Evolutionary conservation across 2,113 vertebrate species (phyloP).

Genomic region (Vidua macroura): DNA sequence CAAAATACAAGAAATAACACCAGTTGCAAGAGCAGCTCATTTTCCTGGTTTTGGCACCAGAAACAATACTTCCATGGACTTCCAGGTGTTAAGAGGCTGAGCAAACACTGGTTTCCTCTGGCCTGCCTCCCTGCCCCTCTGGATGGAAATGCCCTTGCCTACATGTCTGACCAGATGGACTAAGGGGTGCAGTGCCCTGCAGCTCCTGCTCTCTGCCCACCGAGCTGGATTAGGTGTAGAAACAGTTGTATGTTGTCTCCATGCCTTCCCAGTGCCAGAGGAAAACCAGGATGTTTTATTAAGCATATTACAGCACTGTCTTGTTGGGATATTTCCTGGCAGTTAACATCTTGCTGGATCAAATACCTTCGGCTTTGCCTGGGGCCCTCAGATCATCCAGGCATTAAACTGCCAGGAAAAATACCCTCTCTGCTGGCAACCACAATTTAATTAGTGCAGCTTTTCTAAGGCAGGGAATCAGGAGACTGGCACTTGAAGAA

Average conservation of each 20-base stretch:
- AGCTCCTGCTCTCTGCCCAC: not conserved
- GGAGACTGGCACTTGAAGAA: not conserved
- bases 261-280: not conserved
- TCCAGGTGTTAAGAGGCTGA: not conserved
- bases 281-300: slow-evolving; percentile 8
- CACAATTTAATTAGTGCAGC: slow-evolving; percentile 24
- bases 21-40: not conserved
- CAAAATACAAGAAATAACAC: not conserved
- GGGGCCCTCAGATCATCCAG: not conserved
- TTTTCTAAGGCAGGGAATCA: not conserved
- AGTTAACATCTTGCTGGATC: slow-evolving; percentile 32
- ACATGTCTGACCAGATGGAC: accelerated
- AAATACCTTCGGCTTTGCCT: slow-evolving; percentile 19
- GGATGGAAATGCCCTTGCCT: not conserved
- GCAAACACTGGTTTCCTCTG: not conserved
- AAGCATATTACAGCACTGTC: not conserved
- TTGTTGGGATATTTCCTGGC: slow-evolving; percentile 33
- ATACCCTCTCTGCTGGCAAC: not conserved
- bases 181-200: not conserved
- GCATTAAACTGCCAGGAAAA: slow-evolving; percentile 27
- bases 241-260: not conserved
- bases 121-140: not conserved
- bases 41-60: not conserved
- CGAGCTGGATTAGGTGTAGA: accelerated
- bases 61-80: not conserved